Evolutionary conservation across 2,113 vertebrate genomes (phyloP).

Genomic region (Synodontis membranacea): DNA sequence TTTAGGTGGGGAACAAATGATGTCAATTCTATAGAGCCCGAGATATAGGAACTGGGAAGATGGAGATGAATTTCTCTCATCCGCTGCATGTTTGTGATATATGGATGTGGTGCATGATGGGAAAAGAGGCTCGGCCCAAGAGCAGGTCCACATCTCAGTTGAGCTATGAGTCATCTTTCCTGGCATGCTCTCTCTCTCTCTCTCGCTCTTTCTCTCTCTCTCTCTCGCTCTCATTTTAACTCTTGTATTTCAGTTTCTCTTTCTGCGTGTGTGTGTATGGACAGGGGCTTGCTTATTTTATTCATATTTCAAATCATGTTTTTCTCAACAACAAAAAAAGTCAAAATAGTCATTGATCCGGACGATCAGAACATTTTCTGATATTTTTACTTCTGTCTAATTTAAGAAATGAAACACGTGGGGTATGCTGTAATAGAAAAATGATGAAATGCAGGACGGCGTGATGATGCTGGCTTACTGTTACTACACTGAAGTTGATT

Average conservation of each 20-base stretch:
- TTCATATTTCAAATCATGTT: not conserved
- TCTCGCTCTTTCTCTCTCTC: not conserved
- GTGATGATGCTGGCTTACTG: too few species aligned
- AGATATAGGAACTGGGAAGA: not conserved
- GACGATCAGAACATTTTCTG: not conserved
- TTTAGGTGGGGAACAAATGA: not conserved
- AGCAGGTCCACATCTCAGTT: slow-evolving; percentile 35
- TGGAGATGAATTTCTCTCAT: slow-evolving; percentile 15
- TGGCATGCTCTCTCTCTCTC: slow-evolving; percentile 33
- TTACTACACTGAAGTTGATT: not conserved
- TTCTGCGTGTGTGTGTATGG: not conserved
- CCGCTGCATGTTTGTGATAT: slow-evolving; percentile 23
- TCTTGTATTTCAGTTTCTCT: not conserved
- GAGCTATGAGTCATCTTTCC: slow-evolving; percentile 49
- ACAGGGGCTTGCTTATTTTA: not conserved
- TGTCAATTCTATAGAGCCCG: not conserved
- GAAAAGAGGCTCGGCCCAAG: slow-evolving; percentile 26
- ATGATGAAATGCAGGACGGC: not conserved
- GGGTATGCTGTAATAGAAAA: not conserved
- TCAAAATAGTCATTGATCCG: not conserved
- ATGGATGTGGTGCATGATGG: slow-evolving; percentile 13
- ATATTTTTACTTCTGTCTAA: not conserved
- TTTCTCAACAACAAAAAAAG: not conserved
- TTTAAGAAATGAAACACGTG: not conserved
- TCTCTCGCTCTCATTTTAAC: slow-evolving; percentile 12